Conservation (phyloP, 2,797 vertebrate genomes). For the Crocidura indochinensis region DNA sequence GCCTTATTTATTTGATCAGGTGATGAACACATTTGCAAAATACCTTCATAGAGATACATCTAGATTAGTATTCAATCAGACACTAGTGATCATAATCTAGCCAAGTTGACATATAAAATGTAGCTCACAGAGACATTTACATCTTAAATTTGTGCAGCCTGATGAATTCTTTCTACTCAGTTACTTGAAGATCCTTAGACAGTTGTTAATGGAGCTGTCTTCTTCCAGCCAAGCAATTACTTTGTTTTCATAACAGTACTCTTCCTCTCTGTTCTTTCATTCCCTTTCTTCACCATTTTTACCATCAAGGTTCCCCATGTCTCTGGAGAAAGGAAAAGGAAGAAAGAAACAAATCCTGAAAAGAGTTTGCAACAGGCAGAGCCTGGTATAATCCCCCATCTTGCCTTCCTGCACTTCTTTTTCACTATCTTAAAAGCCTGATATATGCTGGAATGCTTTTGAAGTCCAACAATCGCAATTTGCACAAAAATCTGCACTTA, state of each 20-base stretch:
- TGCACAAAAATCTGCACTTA: background rate
- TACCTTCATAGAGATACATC: background rate
- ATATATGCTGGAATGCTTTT: background rate
- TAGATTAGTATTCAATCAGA: background rate
- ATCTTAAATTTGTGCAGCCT: background rate
- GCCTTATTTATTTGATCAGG: background rate
- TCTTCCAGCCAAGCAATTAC: background rate
- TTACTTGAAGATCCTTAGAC: background rate
- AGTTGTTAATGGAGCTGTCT: background rate
- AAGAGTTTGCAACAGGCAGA: background rate
- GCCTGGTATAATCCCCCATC: background rate
- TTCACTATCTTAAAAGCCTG: background rate
- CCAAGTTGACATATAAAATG: background rate
- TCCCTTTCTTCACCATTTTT: background rate
- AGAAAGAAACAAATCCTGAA: background rate
- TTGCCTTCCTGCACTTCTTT: background rate
- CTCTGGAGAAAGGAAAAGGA: background rate
- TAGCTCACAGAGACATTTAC: background rate
- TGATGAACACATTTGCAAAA: background rate
- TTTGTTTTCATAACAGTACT: background rate
- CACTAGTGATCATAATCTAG: background rate
- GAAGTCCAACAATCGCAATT: background rate
- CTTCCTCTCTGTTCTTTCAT: background rate
- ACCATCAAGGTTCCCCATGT: background rate
- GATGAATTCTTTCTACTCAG: background rate